Evolutionary conservation across 2,113 vertebrate genomes (phyloP).

Genomic region (Hemicordylus capensis): DNA sequence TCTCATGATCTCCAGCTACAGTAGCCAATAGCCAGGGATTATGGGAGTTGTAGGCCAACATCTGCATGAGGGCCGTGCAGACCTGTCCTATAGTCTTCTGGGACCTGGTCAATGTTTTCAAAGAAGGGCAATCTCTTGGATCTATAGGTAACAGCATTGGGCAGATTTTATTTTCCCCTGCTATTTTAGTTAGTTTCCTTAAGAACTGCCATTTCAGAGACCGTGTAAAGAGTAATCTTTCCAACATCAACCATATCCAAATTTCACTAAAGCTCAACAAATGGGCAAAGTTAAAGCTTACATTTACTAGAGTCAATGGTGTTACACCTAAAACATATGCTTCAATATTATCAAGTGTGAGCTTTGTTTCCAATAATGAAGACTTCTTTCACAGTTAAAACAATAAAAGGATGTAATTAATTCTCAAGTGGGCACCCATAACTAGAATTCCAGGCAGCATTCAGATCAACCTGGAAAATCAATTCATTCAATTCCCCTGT

Average conservation of each 20-base stretch:
- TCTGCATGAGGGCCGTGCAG: no score
- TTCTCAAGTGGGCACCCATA: background rate
- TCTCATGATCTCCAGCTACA: no score
- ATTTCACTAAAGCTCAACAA: background rate
- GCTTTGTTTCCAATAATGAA: constrained; percentile 3
- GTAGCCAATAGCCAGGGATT: no score
- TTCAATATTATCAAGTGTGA: background rate
- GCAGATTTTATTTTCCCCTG: background rate
- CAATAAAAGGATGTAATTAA: constrained; percentile 6
- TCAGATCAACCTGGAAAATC: background rate
- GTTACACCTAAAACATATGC: background rate
- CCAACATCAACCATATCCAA: background rate
- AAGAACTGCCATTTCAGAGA: background rate
- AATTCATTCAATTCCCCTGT: background rate
- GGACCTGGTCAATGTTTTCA: background rate
- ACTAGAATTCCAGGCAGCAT: background rate
- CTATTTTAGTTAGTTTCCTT: background rate
- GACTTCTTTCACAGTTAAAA: background rate
- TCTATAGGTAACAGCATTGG: background rate
- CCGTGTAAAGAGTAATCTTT: background rate
- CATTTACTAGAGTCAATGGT: background rate
- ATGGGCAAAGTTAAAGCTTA: background rate
- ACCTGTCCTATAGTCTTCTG: no score
- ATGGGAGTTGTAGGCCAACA: no score
- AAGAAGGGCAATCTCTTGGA: background rate